Evolutionary conservation across 2,888 invertebrate genomes (phyloP), one percentile per base, ranked within the genome.

Genomic region (Fissipunctia ypsillon): DNA sequence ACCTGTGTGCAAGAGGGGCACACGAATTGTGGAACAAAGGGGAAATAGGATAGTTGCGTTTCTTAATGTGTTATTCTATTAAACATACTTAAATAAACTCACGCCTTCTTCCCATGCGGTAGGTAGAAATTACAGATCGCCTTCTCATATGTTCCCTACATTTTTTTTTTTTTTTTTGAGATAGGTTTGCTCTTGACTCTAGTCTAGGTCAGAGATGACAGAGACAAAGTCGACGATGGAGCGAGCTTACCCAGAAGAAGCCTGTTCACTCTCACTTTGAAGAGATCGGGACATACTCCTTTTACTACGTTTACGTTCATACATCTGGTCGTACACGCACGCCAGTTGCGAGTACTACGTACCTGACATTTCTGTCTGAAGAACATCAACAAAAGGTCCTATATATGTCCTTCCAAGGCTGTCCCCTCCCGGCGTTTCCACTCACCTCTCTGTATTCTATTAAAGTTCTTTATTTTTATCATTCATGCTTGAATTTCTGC

Each of bases 11-110:
- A 48, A 25, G 19, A 19, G 0, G 0, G 65, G 59, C 31, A 57
- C 81, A 63, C 64, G 35, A 80, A 73, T 80, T 54, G 73, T 61
- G 59, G 61, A 5, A 35, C 35, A 10, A n/a, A 41, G 0, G 1
- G 0, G 7, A 68, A 48, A 25, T 35, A 3, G 19, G n/a, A 45
- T 9, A 45, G 25, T 22, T 28, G 14, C 7, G 19, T 43, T 43
- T 43, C 12, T 28, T 12, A 41, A 41, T 41, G 16, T 38, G 38
- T n/a, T 52, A 12, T 52, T 25, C n/a, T 25, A 52, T 25, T 48
- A 48, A 22, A 50, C 12, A n/a, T n/a, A 50, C 48, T 3, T 22
- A 48, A 3, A 22, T 22, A 48, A 10, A n/a, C 19, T 22, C 7
- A 22, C 7, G 19, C 48, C 10, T n/a, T 50, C 10, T n/a, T 50